A percentile compares a stretch with the other conserved stretches of the same genome.
These are phyloP conservation scores for Pheucticus melanocephalus DNA, from an alignment of 2,113 vertebrate genomes.

Conservation along the genomic window DNA sequence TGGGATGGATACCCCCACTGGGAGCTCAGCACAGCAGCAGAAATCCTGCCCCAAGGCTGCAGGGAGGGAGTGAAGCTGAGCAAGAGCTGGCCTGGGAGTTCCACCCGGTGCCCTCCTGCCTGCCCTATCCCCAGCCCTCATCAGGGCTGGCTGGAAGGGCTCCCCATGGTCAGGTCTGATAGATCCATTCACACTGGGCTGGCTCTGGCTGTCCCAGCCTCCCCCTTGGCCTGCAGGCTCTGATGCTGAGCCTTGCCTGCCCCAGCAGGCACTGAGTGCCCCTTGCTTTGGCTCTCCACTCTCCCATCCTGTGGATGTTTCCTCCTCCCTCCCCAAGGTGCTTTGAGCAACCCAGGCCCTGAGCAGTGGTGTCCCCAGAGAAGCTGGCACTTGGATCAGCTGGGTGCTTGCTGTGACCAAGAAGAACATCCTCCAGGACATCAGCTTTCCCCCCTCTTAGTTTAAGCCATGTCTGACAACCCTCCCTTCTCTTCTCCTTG, in stretches of 20 bases:
- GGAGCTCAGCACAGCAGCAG: background rate
- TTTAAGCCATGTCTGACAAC: background rate
- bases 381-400: background rate
- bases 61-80: background rate
- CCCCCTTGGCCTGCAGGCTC: accelerated
- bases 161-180: background rate
- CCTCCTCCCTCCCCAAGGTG: background rate
- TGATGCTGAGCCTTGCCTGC: background rate
- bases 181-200: background rate
- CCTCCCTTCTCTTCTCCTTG: background rate
- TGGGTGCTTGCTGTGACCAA: background rate
- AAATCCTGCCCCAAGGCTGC: background rate
- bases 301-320: background rate
- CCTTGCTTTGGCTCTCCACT: background rate
- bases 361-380: accelerated
- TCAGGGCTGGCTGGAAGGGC: background rate
- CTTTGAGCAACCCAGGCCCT: background rate
- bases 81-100: accelerated
- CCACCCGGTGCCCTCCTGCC: background rate
- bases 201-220: background rate
- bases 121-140: accelerated
- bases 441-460: background rate
- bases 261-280: background rate
- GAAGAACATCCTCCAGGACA: background rate
- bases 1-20: accelerated